These are phyloP conservation scores for Heteronetta atricapilla DNA, from an alignment of 2,113 vertebrate species.

Conservation along the genomic window DNA sequence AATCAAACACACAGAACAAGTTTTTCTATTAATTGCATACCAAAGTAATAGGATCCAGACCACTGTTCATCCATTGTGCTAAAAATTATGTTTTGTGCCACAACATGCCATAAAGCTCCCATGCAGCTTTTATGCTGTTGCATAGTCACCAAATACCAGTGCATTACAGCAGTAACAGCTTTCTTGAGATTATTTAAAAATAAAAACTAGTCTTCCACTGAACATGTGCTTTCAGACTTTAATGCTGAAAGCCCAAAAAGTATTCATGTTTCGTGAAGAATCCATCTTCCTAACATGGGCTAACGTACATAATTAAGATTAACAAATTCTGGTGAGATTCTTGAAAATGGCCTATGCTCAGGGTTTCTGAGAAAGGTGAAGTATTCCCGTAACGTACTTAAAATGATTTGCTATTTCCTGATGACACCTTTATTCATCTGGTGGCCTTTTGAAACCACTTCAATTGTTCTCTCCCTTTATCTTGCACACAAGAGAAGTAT, in stretches of 20 bases:
- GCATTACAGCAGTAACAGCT: not conserved
- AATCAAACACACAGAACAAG: constrained; percentile 59
- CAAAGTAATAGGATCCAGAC: constrained; percentile 38
- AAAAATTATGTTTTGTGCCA: constrained; percentile 38
- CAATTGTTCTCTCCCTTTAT: not conserved
- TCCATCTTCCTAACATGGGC: not conserved
- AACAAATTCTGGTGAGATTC: constrained; percentile 25
- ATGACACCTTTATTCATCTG: constrained; percentile 25
- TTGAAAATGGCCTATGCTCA: not conserved
- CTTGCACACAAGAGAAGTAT: not conserved
- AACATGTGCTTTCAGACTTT: not conserved
- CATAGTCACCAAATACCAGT: not conserved
- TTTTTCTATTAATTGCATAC: constrained; percentile 65
- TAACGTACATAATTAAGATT: constrained; percentile 22
- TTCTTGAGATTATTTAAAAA: constrained; percentile 14
- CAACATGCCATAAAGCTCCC: constrained; percentile 6
- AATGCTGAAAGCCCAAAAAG: not conserved
- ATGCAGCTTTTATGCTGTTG: constrained; percentile 21
- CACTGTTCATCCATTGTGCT: constrained; percentile 17
- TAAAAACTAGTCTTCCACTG: not conserved
- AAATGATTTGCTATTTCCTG: constrained; percentile 43
- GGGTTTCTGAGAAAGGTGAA: constrained; percentile 51
- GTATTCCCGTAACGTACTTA: not conserved
- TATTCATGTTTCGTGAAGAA: not conserved
- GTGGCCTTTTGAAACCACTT: constrained; percentile 42